These are phyloP conservation scores for Sebastes miniatus DNA, from an alignment of 2,797 vertebrate species.

Conservation along the genomic window DNA sequence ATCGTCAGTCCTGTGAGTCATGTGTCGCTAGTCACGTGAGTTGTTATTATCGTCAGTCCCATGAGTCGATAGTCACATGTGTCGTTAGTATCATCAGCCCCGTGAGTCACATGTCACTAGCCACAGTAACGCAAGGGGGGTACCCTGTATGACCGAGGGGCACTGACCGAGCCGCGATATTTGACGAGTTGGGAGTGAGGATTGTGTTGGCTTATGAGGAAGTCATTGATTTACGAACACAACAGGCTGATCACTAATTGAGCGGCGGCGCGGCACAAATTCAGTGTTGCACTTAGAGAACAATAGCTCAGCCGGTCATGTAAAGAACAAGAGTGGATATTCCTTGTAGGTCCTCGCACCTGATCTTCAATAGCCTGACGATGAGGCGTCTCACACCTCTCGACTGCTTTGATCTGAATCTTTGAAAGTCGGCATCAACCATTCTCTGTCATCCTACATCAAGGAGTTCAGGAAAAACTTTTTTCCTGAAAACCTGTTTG, in stretches of 20 bases:
- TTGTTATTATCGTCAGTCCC: no score
- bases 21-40: no score
- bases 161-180: no score
- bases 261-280: conserved; percentile 15
- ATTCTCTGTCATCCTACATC: conserved; percentile 47
- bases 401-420: conserved; percentile 32
- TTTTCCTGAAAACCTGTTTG: not conserved
- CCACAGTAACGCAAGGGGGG: no score
- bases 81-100: no score
- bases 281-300: conserved; percentile 13
- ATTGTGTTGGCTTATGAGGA: conserved; percentile 3
- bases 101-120: no score
- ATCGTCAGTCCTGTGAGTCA: no score
- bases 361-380: conserved; percentile 14
- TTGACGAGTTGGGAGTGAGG: no score
- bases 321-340: not conserved
- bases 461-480: conserved; percentile 18
- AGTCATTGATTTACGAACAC: conserved; percentile 29
- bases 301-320: conserved; percentile 5
- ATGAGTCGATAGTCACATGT: no score
- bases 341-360: not conserved
- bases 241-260: conserved; percentile 20
- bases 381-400: not conserved
- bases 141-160: no score
- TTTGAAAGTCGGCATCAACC: conserved; percentile 15